Conservation (phyloP, 2,797 vertebrate species). For the Podarcis lilfordi region DNA sequence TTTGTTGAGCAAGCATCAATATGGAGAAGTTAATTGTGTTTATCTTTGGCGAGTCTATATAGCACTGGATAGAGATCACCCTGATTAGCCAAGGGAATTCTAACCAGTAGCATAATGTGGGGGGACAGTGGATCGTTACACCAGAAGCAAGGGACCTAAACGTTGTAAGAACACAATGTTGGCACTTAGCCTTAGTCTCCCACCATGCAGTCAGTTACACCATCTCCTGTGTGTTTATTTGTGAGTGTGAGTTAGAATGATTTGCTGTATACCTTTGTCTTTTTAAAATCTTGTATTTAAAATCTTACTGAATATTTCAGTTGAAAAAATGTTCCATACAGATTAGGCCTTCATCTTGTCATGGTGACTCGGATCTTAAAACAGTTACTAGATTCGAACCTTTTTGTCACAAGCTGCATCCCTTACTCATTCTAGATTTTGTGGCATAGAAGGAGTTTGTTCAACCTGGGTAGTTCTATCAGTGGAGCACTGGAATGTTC, state of each 20-base stretch:
- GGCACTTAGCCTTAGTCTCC: not conserved
- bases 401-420: not conserved
- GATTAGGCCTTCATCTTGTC: not conserved
- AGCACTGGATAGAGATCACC: no score
- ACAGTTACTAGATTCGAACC: not conserved
- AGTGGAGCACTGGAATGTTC: not conserved
- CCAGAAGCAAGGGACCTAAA: not conserved
- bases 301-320: not conserved
- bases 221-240: not conserved
- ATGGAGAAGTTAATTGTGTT: not conserved
- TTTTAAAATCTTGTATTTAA: not conserved
- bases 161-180: not conserved
- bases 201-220: accelerated
- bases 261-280: not conserved
- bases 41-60: not conserved
- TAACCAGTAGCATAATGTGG: not conserved
- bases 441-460: not conserved
- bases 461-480: not conserved
- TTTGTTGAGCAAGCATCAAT: not conserved
- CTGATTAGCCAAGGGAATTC: not conserved
- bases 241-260: not conserved
- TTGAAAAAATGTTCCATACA: not conserved
- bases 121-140: not conserved
- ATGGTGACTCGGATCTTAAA: not conserved
- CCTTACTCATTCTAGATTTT: not conserved